Percentiles rank a stretch among this genome's conserved stretches.
Evolutionary conservation across 2,888 invertebrate species (phyloP).

Genomic region (Apamea crenata): DNA sequence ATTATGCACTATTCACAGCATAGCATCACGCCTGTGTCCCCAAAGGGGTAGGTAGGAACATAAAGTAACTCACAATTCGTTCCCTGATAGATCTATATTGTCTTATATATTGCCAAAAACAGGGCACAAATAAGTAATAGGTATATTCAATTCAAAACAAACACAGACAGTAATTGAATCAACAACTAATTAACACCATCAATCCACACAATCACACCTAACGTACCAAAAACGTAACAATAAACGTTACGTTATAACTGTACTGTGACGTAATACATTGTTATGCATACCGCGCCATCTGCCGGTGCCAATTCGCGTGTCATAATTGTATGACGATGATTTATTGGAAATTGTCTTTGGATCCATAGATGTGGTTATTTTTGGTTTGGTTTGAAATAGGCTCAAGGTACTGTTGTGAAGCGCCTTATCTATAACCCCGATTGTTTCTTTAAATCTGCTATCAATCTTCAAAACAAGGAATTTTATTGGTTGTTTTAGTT

Average conservation of each 20-base stretch:
- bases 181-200: not conserved
- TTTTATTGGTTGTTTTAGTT: not conserved
- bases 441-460: not conserved
- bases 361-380: constrained; percentile 7
- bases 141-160: not conserved
- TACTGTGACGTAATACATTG: constrained; percentile 57
- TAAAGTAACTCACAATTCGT: not conserved
- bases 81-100: not conserved
- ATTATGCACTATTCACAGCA: not conserved
- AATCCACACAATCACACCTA: constrained; percentile 1
- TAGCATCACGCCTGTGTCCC: not conserved
- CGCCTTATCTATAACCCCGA: not conserved
- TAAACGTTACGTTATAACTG: constrained; percentile 66
- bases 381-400: not conserved
- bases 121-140: not conserved
- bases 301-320: constrained; percentile 49
- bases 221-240: constrained; percentile 59
- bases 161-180: not conserved
- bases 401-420: not conserved
- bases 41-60: not conserved
- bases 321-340: constrained; percentile 57
- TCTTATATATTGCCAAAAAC: not conserved
- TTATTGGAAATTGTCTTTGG: constrained; percentile 53
- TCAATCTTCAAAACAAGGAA: not conserved
- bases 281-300: constrained; percentile 56